These are phyloP conservation scores for Caracal caracal DNA, from an alignment of 2,113 vertebrate genomes.

Conservation along the genomic window DNA sequence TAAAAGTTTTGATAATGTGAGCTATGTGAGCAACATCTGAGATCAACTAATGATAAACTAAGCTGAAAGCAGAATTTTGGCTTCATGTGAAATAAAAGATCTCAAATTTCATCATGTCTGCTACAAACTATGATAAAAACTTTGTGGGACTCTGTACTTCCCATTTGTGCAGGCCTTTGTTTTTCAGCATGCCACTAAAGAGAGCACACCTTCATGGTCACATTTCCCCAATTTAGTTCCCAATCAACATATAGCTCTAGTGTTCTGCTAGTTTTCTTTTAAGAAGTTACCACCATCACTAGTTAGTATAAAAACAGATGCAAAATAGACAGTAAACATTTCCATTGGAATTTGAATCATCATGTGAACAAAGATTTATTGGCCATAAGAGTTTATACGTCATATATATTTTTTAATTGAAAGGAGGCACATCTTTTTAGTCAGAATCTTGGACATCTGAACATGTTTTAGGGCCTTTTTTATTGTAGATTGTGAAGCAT, in stretches of 20 bases:
- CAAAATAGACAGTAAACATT: not conserved
- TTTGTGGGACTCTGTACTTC: not conserved
- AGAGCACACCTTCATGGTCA: not conserved
- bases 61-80: not conserved
- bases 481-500: not conserved
- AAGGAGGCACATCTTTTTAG: not conserved
- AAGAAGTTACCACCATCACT: not conserved
- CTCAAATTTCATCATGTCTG: not conserved
- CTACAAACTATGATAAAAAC: not conserved
- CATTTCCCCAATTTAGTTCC: not conserved
- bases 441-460: not conserved
- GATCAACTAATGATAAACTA: not conserved
- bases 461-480: not conserved
- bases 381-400: not conserved
- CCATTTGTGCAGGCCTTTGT: not conserved
- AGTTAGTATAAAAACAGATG: not conserved
- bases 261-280: not conserved
- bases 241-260: not conserved
- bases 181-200: not conserved
- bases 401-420: not conserved
- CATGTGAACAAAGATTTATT: slow-evolving; percentile 6
- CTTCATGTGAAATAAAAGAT: not conserved
- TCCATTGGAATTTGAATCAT: not conserved
- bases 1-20: not conserved
- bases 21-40: not conserved